Base-by-base conservation (phyloP, 2,797 vertebrate genomes). In the Rhinogobio ventralis region DNA sequence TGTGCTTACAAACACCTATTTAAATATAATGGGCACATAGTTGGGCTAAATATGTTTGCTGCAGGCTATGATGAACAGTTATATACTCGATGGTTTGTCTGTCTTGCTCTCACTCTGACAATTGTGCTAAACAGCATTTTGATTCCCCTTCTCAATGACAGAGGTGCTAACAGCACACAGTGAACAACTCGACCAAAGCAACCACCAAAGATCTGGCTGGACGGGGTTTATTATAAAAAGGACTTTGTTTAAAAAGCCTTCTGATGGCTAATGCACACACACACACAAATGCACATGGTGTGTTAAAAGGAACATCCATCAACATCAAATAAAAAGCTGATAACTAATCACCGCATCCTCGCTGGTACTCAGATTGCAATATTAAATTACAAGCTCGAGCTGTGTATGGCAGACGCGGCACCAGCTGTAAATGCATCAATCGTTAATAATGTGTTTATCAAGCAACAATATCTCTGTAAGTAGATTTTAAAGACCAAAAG, bases 1-100 rank as follows among this genome's bases (percentile, higher is more conserved):
- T 2, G 39, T 62, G 53, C 42, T 83, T 66, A 67, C 33, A 76
- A 68, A 76, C 72, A 83, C 81, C 57, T 30, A 75, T 76, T 55
- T 76, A 76, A 53, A 76, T 39, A 49, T 75, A 74, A 83, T 66
- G 30, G 49, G 45, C 8, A 19, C 20, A 33, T 49, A 7, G 82
- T 17, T 77, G 66, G 39, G 55, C n/a, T 30, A 73, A 62, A 60
- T 79, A 30, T 4, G 17, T 55, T 84, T 28, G 83, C 89, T 86
- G 85, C 71, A 89, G 86, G 89, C 76, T 55, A 89, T 92, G 89
- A 92, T 89, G 90, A 93, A 94, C 89, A 88, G 83, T 66, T 81
- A 89, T 90, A 85, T 88, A 83, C 86, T 90, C 90, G 85, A 89
- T 89, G 91, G 49, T 86, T 90, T 84, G 82, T 82, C 79, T 69